A percentile compares a stretch with the other conserved stretches of the same genome.
Conservation (phyloP, 2,113 vertebrate genomes). For the Poeciliopsis prolifica region DNA sequence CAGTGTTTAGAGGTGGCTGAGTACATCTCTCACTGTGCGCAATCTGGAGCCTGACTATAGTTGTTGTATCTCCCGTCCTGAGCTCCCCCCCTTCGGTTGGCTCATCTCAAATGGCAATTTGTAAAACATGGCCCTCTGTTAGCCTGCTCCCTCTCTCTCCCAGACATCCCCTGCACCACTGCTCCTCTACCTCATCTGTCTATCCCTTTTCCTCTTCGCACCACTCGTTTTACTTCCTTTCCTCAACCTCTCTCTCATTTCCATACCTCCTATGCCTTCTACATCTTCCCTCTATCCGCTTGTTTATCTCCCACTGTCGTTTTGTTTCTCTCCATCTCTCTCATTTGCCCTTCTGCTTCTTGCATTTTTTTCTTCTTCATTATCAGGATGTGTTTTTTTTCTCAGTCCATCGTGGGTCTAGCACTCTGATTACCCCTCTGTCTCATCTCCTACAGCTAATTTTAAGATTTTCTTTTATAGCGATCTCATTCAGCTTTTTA, state of each 20-base stretch:
- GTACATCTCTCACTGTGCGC: conserved; percentile 77
- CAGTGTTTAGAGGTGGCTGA: conserved; percentile 59
- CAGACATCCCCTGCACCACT: conserved; percentile 49
- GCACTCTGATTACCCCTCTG: conserved; percentile 36
- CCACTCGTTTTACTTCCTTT: conserved; percentile 51
- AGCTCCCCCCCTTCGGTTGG: conserved; percentile 39
- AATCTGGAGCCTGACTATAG: conserved; percentile 70
- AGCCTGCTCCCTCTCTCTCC: conserved; percentile 60
- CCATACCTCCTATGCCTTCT: conserved; percentile 50
- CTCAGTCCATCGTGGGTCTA: conserved; percentile 11
- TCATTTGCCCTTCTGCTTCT: conserved; percentile 44
- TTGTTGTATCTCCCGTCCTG: conserved; percentile 28
- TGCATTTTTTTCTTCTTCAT: conserved; percentile 45
- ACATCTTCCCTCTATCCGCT: conserved; percentile 27
- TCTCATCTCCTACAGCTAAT: conserved; percentile 11
- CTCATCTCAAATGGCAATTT: conserved; percentile 73
- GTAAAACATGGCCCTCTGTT: conserved; percentile 74
- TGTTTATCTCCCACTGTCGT: conserved; percentile 42
- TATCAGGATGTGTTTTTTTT: conserved; percentile 32
- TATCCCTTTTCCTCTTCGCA: conserved; percentile 34
- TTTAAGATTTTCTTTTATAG: conserved; percentile 1
- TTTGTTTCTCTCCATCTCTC: conserved; percentile 26
- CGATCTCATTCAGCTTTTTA: conserved; percentile 19
- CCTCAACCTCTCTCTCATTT: conserved; percentile 40
- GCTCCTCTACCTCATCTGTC: conserved; percentile 44